phyloP scores from a whole-genome alignment of 2,888 invertebrate species.

The Melikaiella ostensackeni region DNA sequence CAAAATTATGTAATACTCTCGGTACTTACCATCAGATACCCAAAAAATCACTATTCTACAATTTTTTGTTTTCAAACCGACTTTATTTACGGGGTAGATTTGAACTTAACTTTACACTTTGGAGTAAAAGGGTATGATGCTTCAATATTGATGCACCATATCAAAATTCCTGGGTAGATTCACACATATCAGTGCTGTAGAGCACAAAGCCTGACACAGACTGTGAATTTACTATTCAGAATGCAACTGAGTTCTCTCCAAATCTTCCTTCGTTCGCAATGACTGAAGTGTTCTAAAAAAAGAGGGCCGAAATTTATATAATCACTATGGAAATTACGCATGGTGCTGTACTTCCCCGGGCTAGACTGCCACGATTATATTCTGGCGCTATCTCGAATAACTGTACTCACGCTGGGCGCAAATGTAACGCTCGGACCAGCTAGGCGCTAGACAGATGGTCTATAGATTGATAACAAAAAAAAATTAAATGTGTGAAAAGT shows the following conservation, averaged over 20 bases:
- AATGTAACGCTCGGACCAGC: too few relatives aligned
- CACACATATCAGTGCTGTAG: neutral
- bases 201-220: neutral
- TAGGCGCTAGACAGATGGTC: too few relatives aligned
- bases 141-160: conserved; percentile 1
- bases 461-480: too few relatives aligned
- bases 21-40: neutral
- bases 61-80: neutral
- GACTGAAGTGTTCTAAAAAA: neutral
- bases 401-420: too few relatives aligned
- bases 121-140: neutral
- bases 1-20: neutral
- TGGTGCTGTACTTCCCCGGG: too few relatives aligned
- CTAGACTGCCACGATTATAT: too few relatives aligned
- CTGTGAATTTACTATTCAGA: neutral
- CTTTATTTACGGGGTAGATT: neutral
- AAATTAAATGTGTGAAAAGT: too few relatives aligned
- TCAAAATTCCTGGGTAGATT: neutral
- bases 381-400: too few relatives aligned
- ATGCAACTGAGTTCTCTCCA: neutral
- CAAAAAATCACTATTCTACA: neutral
- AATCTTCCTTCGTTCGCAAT: neutral
- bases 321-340: too few relatives aligned
- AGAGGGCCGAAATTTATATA: too few relatives aligned
- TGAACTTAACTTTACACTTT: neutral